Conservation (phyloP, 2,888 invertebrate genomes). For the Apodemia duryi region DNA sequence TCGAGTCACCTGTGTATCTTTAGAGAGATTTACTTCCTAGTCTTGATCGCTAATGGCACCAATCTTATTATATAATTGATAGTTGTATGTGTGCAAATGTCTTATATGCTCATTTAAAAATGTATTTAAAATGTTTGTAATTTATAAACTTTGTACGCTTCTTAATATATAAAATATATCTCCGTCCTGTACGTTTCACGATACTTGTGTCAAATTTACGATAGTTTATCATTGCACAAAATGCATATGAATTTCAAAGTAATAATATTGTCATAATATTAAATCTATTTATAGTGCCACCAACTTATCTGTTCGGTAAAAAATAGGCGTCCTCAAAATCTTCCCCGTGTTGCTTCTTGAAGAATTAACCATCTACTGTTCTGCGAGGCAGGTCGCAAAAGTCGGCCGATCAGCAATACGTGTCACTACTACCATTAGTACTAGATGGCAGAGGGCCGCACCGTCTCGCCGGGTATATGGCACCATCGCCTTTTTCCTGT, state of each 20-base stretch:
- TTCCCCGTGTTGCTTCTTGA: no score
- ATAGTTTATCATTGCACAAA: neutral
- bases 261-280: neutral
- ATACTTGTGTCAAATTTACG: neutral
- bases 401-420: no score
- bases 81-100: no score
- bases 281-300: neutral
- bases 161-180: neutral
- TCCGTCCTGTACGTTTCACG: neutral
- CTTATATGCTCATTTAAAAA: neutral
- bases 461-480: no score
- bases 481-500: no score
- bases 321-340: no score
- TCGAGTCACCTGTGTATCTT: no score
- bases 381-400: no score
- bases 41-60: neutral
- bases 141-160: neutral
- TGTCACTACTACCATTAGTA: no score
- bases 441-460: no score
- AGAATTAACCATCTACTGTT: no score
- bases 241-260: neutral
- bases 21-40: neutral
- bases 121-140: neutral
- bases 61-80: neutral
- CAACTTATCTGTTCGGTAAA: no score